phyloP scores from a whole-genome alignment of 2,113 vertebrate species.

The Nasalis larvatus region DNA sequence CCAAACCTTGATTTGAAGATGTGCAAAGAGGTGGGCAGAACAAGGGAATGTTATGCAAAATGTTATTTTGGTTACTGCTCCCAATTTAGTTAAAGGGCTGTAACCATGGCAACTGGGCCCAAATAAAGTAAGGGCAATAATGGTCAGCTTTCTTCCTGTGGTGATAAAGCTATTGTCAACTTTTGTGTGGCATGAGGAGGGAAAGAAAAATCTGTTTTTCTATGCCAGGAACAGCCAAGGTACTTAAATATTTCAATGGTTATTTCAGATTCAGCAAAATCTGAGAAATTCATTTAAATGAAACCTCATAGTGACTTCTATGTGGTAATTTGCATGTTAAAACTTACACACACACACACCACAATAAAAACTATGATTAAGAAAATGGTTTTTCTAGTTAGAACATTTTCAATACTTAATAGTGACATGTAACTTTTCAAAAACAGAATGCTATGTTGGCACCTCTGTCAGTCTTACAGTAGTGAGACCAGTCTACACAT shows the following conservation, averaged over 20 bases:
- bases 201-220: not conserved
- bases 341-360: not conserved
- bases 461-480: not conserved
- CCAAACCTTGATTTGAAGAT: not conserved
- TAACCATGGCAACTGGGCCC: conserved; percentile 23
- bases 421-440: not conserved
- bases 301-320: not conserved
- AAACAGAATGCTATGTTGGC: not conserved
- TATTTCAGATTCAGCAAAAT: conserved; percentile 43
- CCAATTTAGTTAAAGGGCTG: conserved; percentile 12
- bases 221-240: not conserved
- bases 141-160: not conserved
- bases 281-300: conserved; percentile 6
- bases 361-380: not conserved
- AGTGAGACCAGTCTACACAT: not conserved
- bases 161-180: not conserved
- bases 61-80: conserved; percentile 33
- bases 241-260: not conserved
- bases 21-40: not conserved
- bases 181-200: not conserved
- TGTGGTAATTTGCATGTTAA: not conserved
- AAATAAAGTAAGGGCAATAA: conserved; percentile 32
- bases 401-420: not conserved
- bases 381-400: conserved; percentile 7
- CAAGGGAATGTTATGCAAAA: conserved; percentile 1